Conservation (phyloP, 2,113 vertebrate species). For the Pithys albifrons region DNA sequence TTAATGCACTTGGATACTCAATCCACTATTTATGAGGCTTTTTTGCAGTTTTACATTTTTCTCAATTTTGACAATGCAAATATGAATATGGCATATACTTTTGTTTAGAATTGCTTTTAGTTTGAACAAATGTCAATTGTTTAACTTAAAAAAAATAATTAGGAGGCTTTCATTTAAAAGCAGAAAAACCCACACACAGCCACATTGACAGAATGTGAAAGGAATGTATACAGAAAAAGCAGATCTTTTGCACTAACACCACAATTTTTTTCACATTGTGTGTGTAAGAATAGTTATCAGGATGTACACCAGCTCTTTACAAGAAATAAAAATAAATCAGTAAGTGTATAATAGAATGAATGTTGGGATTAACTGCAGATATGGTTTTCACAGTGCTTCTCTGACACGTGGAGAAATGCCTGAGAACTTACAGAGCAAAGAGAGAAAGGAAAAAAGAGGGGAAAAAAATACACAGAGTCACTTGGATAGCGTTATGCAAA, state of each 20-base stretch:
- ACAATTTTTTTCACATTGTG: not conserved
- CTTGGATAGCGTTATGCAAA: slow-evolving; percentile 41
- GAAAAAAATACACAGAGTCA: slow-evolving; percentile 34
- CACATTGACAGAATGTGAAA: not conserved
- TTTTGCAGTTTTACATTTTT: slow-evolving; percentile 6
- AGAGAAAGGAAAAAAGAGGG: not conserved
- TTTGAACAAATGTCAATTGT: not conserved
- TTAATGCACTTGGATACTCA: not conserved
- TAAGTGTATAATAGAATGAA: not conserved
- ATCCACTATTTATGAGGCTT: not conserved
- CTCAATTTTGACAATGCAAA: not conserved
- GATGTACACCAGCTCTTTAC: not conserved
- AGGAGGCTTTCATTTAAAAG: not conserved
- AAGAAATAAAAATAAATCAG: not conserved
- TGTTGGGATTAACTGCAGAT: not conserved
- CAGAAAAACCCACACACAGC: not conserved
- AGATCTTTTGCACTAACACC: not conserved
- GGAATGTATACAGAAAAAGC: not conserved
- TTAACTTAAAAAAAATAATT: not conserved
- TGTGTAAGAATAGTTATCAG: not conserved
- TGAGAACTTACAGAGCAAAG: not conserved
- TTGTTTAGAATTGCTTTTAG: not conserved
- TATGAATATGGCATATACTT: not conserved
- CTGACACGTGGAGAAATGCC: not conserved
- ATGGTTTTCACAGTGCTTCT: not conserved